Percentiles rank a stretch among this genome's conserved stretches.
These are phyloP conservation scores for Incurvaria masculella DNA, from an alignment of 2,888 invertebrate genomes.

Conservation along the genomic window DNA sequence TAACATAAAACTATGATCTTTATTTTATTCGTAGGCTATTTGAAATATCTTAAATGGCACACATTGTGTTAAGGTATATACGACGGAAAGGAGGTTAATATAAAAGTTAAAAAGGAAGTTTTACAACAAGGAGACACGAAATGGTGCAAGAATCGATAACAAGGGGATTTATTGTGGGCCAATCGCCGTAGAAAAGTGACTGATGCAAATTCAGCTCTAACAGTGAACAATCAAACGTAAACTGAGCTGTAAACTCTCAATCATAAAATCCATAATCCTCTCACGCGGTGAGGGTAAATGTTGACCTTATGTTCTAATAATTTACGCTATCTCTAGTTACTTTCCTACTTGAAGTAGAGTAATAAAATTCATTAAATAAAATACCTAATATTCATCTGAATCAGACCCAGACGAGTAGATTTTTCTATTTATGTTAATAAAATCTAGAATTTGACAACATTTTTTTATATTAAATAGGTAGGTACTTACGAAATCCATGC, in stretches of 20 bases:
- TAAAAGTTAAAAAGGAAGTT: no score
- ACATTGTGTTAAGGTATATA: no score
- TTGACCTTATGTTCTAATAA: background rate
- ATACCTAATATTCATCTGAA: conserved; percentile 4
- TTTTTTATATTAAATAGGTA: background rate
- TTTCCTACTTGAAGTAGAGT: background rate
- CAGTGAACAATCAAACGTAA: no score
- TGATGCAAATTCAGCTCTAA: no score
- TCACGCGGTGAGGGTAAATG: background rate
- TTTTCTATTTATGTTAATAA: conserved; percentile 2
- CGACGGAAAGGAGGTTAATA: no score
- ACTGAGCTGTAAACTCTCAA: no score
- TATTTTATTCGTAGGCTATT: no score
- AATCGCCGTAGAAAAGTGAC: no score
- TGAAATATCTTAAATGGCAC: no score
- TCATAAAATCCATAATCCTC: background rate
- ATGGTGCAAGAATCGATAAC: no score
- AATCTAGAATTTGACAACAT: background rate
- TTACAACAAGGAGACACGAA: no score
- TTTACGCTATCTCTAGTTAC: background rate
- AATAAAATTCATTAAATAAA: conserved; percentile 5
- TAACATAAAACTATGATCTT: background rate
- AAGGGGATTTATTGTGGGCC: no score
- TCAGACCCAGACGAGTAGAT: conserved; percentile 11
- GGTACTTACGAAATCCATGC: background rate